Evolutionary conservation across 2,113 vertebrate genomes (phyloP), one percentile per base, ranked within the genome.

Genomic region (Bettongia penicillata): DNA sequence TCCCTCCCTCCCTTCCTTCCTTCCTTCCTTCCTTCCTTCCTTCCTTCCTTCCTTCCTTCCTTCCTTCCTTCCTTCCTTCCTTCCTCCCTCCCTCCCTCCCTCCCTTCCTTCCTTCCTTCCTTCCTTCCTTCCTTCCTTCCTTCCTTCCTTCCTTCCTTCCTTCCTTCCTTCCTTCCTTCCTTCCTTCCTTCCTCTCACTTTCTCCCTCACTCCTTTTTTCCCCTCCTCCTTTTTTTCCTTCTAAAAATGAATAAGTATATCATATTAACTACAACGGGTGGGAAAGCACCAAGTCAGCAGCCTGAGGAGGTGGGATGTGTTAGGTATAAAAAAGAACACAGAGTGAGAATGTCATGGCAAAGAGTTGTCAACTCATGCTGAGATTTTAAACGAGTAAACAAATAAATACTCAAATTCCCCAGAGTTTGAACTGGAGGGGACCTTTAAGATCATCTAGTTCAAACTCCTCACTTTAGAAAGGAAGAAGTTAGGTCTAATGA

Each of bases 321-420:
- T 16, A 90, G 24, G 37, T 49, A n/a, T 50, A 90, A 90, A 24
- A 90, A 50, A 90, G 24, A 25, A 90, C 43, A 50, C 89, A 43
- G 22, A 90, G 89, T 90, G 89, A 48, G 48, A 90, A 90, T 90
- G 25, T 23, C 89, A 48, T 48, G 89, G 47, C n/a, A 47, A 57
- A 68, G 57, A 68, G 31, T 12, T 68, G 57, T 68, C 57, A 37
- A 10, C 28, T 49, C 89, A 90, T 50, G 37, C 26, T 90, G 89
- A 50, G 89, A n/a, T 50, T 90, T 98, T 98, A 98, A 99, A 98
- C 98, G 98, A 98, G 97, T 43, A 84, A 84, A 84, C 37, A 84
- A 84, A 84, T 68, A 68, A 68, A 68, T 84, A 84, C 19, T 22
- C 19, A 19, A 84, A 77, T n/a, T 77, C 16, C 37, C 16, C 3